Evolutionary conservation across 2,113 vertebrate genomes (phyloP), one percentile per base, ranked within the genome.

Genomic region (Deroptyus accipitrinus): DNA sequence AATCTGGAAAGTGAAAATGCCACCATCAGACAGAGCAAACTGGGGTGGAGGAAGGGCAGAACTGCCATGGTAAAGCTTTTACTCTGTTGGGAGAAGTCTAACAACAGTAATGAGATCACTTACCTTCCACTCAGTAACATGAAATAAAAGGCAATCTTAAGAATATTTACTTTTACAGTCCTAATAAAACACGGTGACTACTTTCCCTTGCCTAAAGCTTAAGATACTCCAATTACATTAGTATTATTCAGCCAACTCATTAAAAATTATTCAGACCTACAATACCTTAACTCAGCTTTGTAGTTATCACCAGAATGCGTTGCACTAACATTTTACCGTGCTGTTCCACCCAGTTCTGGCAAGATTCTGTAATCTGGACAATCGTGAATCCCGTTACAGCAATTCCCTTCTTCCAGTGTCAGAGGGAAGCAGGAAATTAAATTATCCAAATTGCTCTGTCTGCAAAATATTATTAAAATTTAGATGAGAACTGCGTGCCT

Each of bases 1-100:
- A 11, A 87, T 46, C 67, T 23, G 16, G 31, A 25, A 83, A 59
- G 86, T 52, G 93, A 70, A 94, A 96, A 89, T 37, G 41, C 66
- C 79, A 93, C 62, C 68, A 83, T 95, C 46, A 74, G 80, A 86
- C 86, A 95, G 77, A 95, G 91, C 96, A 97, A 94, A 93, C 74
- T 81, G 75, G 91, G 94, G 67, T 55, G 92, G 95, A 95, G 13
- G 94, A 96, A 94, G 88, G 83, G 91, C 91, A 96, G 85, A 97
- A 97, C 97, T 90, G 94, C 90, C 63, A 59, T 0, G 1, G 37
- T 28, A 28, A 83, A 94, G 94, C 97, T 98, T 98, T 96, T 98
- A 98, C 98, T 98, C 98, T 98, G 98, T 98, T 98, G 98, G 98
- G 98, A 98, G 98, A 98, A 98, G 98, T 97, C 98, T 97, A 97